Conservation (phyloP, 2,888 invertebrate genomes). For the Nymphalis urticae region DNA sequence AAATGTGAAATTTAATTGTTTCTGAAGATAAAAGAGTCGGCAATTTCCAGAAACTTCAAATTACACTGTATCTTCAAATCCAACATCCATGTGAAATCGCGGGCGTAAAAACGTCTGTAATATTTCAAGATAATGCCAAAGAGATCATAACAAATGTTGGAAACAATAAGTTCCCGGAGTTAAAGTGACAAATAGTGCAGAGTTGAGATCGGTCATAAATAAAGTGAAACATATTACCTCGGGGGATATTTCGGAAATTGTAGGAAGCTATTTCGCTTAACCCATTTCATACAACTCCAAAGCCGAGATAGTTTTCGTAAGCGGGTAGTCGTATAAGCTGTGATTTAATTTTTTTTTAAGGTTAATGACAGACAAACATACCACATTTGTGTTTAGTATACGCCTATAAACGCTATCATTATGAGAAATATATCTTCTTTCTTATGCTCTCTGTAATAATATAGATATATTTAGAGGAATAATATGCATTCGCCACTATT, state of each 20-base stretch:
- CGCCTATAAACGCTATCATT: no score
- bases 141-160: constrained; percentile 27
- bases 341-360: not conserved
- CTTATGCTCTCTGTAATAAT: no score
- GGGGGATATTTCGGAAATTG: constrained; percentile 17
- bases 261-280: constrained; percentile 9
- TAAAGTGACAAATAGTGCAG: constrained; percentile 30
- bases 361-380: no score
- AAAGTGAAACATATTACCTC: constrained; percentile 21
- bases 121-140: constrained; percentile 20
- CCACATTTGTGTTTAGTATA: no score
- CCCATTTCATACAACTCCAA: not conserved
- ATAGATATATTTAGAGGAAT: no score
- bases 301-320: not conserved
- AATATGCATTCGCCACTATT: no score
- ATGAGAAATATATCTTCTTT: no score
- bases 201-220: constrained; percentile 31
- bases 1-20: no score
- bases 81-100: not conserved
- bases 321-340: not conserved
- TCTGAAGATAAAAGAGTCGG: no score
- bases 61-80: no score
- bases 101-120: constrained; percentile 12
- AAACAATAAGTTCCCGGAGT: constrained; percentile 31
- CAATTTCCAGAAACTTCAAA: no score